Conservation (phyloP, 2,797 vertebrate species). For the Bovichtus variegatus region DNA sequence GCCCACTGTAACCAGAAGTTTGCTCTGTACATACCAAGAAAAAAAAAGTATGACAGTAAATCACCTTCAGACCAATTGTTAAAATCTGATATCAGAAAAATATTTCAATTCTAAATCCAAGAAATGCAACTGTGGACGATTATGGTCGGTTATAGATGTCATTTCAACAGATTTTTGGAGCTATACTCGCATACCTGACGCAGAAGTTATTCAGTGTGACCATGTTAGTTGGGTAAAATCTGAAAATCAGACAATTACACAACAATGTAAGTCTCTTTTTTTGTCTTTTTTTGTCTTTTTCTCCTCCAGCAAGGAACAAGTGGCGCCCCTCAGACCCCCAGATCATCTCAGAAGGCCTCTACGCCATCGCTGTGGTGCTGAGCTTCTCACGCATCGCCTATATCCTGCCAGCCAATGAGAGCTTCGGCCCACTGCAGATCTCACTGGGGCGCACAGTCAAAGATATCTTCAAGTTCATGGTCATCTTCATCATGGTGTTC, state of each 20-base stretch:
- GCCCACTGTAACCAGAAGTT: not conserved
- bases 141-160: not conserved
- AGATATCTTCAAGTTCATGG: constrained; percentile 99
- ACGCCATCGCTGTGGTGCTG: constrained; percentile 95
- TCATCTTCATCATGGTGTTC: constrained; percentile 99
- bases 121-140: not conserved
- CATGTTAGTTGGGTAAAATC: not conserved
- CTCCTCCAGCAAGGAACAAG: constrained; percentile 93
- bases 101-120: not conserved
- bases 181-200: not conserved
- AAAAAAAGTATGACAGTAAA: not conserved
- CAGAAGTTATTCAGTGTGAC: not conserved
- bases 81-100: not conserved
- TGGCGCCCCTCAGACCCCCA: constrained; percentile 98
- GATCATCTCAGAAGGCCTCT: constrained; percentile 97
- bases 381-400: constrained; percentile 98
- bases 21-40: not conserved
- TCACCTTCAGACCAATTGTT: not conserved
- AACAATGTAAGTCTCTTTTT: no score
- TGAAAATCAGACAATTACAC: not conserved
- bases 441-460: constrained; percentile 96
- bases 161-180: not conserved
- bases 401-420: constrained; percentile 98
- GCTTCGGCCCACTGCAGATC: constrained; percentile 97
- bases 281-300: no score